Evolutionary conservation across 2,888 invertebrate genomes (phyloP).

Genomic region (Tenthredo mesomela): DNA sequence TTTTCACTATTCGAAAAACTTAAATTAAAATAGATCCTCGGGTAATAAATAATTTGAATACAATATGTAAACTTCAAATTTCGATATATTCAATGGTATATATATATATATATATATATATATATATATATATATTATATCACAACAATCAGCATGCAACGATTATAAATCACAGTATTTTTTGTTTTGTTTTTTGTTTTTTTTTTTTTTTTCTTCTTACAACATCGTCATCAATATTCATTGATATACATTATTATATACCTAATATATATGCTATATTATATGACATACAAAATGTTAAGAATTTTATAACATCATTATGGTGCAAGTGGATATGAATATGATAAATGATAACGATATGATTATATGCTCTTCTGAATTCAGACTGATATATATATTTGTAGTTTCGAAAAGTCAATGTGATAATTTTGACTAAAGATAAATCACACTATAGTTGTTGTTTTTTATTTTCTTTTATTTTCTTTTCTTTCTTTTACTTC

Average conservation of each 20-base stretch:
- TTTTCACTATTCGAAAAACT: no score
- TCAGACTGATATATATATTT: background rate
- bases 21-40: background rate
- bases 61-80: conserved; percentile 37
- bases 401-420: background rate
- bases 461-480: background rate
- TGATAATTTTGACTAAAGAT: background rate
- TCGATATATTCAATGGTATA: conserved; percentile 64
- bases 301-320: conserved; percentile 15
- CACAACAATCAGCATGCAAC: conserved; percentile 74
- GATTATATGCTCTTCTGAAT: background rate
- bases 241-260: background rate
- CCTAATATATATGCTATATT: background rate
- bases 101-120: conserved; percentile 60
- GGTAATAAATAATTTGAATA: background rate
- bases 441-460: background rate
- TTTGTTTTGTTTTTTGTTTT: conserved; percentile 26
- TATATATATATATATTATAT: conserved; percentile 65
- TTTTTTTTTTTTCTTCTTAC: conserved; percentile 49
- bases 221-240: conserved; percentile 31
- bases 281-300: conserved; percentile 21
- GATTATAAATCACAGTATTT: conserved; percentile 63
- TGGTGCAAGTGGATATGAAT: background rate
- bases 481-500: background rate
- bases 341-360: background rate